These are phyloP conservation scores for Bubalus kerabau DNA, from an alignment of 2,113 vertebrate species.

Conservation along the genomic window DNA sequence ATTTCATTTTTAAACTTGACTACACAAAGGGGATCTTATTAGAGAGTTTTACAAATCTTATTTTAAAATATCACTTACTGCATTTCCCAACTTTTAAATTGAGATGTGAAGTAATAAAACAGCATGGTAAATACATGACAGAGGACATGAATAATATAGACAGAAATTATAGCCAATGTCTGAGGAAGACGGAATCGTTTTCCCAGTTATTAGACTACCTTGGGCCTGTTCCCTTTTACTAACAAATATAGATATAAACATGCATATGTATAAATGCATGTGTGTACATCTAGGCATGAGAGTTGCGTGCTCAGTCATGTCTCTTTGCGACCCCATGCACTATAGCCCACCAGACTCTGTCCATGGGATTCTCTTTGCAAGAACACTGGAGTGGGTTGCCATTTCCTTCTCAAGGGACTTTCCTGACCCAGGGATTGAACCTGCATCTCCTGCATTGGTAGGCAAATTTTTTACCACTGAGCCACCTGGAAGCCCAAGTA, in stretches of 20 bases:
- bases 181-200: not conserved
- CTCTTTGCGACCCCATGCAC: not conserved
- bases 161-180: not conserved
- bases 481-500: not conserved
- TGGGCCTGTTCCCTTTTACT: not conserved
- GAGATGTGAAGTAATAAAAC: slow-evolving; percentile 9
- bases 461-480: not conserved
- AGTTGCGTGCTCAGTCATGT: not conserved
- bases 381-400: not conserved
- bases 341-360: not conserved
- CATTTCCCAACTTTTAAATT: not conserved
- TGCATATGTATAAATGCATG: not conserved
- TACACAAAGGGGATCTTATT: not conserved
- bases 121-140: not conserved
- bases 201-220: not conserved
- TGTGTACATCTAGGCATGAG: not conserved
- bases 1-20: not conserved
- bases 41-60: not conserved
- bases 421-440: not conserved
- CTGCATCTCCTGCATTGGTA: not conserved
- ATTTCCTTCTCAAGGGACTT: not conserved
- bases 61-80: slow-evolving; percentile 9
- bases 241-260: not conserved
- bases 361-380: not conserved
- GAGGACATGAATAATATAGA: not conserved